Evolutionary conservation across 2,797 vertebrate species (phyloP), one percentile per base, ranked within the genome.

Genomic region (Toxotes lorentzi): DNA sequence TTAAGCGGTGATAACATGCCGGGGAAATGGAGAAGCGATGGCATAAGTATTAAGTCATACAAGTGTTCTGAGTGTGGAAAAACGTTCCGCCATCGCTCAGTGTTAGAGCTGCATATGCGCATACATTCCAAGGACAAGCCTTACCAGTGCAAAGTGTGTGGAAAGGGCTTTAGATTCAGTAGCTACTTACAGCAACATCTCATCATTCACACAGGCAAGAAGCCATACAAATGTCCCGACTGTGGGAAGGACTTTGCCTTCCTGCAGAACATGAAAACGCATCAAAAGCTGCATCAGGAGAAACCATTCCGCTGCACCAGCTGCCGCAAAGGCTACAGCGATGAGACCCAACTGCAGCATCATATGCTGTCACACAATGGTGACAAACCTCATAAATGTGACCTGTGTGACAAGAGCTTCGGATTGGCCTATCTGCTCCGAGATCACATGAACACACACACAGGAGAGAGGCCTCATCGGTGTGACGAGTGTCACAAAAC

Each of bases 381-480:
- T 0, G 94, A 96, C 54, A 96, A 96, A 64, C 95, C 95, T 24
- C 94, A 96, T 64, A 95, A 95, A 83, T 96, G 96, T 73, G 82
- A 94, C 67, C 80, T 92, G 48, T 96, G 96, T 13, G 89, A 95
- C 72, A 96, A 95, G 81, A 96, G 95, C 86, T 96, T 96, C 21
- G 92, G 94, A 3, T 85, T 96, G 48, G 94, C 95, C 0, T 96
- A 95, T 82, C 88, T 96, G 76, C 94, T 96, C 14, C 95, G 95
- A 1, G 95, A 96, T 84, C 96, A 96, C 87, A 93, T 96, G 86
- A 96, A 96, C 89, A 96, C 95, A 0, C 96, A 96, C 88, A 96
- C 95, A 0, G 96, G 96, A 1, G 94, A 95, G 79, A 89, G 95
- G 79, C 96, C 95, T 27, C 95, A 96, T 81, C 93, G 90, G 69